Evolutionary conservation across 2,888 invertebrate genomes (phyloP), one percentile per base, ranked within the genome.

Genomic region (Eugnorisma glareosa): DNA sequence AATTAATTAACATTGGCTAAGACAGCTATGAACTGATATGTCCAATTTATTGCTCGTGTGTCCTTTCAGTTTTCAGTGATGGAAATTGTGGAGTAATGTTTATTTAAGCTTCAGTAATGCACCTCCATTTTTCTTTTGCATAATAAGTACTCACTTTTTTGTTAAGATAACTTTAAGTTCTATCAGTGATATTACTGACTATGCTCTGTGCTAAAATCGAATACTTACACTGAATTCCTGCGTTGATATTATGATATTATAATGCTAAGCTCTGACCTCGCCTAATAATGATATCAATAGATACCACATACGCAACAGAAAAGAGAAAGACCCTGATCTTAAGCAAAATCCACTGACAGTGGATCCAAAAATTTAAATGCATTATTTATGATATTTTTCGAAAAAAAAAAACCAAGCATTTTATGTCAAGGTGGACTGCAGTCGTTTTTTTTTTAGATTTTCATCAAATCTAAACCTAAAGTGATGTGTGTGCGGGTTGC

Each of bases 381-480:
- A 63, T 63, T 10, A 31, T 61, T 15, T 18, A 40, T 24, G 18
- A 18, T 24, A n/a, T 10, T n/a, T 67, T 40, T 43, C n/a, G 2
- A 0, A 59, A 57, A 79, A 66, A 66, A 2, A 51, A 45, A n/a
- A 43, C n/a, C n/a, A 43, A 11, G n/a, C 2, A n/a, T 70, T 86
- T 51, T 51, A 51, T 83, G 87, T 84, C 87, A 84, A 84, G 84
- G 84, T 37, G 63, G 54, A 79, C 75, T 21, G 35, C 83, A 70
- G 24, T 61, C 45, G 48, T 66, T 45, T 5, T 70, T 70, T 76
- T 63, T 40, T 11, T 18, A 64, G 11, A 67, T 73, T 59, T 78
- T 21, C 28, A 48, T 71, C 57, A 54, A 73, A 59, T 63, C 24
- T 66, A 8, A n/a, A 35, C 18, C 24, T 15, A n/a, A 73, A 13